A percentile compares a stretch with the other conserved stretches of the same genome.
Conservation (phyloP, 2,888 invertebrate species). For the Apotomis capreana region DNA sequence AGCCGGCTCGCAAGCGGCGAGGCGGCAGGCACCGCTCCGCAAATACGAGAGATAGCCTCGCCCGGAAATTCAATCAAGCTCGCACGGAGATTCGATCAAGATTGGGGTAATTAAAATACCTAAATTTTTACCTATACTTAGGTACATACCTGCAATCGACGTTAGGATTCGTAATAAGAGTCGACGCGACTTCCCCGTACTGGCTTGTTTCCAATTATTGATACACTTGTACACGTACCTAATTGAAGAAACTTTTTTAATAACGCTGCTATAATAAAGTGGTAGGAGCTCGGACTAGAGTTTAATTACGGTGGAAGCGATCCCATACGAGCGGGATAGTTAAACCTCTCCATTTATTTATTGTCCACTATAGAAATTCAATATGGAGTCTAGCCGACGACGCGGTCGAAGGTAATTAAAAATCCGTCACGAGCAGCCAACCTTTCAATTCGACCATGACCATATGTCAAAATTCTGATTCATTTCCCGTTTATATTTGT, state of each 20-base stretch:
- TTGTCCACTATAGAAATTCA: conserved; percentile 77
- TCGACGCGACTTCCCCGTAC: neutral
- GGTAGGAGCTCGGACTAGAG: conserved; percentile 48
- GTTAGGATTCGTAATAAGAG: neutral
- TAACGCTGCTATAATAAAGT: conserved; percentile 32
- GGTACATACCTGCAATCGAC: conserved; percentile 43
- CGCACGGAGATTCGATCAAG: conserved; percentile 79
- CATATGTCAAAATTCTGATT: conserved; percentile 81
- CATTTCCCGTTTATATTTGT: conserved; percentile 78
- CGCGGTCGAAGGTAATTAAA: conserved; percentile 81
- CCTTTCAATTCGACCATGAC: conserved; percentile 79
- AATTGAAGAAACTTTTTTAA: conserved; percentile 32
- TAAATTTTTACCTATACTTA: conserved; percentile 68
- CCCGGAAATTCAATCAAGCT: conserved; percentile 81
- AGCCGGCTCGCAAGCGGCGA: conserved; percentile 64
- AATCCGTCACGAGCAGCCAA: conserved; percentile 81
- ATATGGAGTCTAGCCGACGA: conserved; percentile 68
- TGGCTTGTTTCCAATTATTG: conserved; percentile 8
- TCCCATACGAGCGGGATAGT: conserved; percentile 53
- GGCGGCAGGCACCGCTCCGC: conserved; percentile 66
- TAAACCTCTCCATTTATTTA: conserved; percentile 67
- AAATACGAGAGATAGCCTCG: conserved; percentile 76
- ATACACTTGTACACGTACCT: conserved; percentile 6
- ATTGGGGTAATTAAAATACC: conserved; percentile 80
- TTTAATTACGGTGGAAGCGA: conserved; percentile 56